Evolutionary conservation across 2,113 vertebrate genomes (phyloP).

Genomic region (Vidua macroura): DNA sequence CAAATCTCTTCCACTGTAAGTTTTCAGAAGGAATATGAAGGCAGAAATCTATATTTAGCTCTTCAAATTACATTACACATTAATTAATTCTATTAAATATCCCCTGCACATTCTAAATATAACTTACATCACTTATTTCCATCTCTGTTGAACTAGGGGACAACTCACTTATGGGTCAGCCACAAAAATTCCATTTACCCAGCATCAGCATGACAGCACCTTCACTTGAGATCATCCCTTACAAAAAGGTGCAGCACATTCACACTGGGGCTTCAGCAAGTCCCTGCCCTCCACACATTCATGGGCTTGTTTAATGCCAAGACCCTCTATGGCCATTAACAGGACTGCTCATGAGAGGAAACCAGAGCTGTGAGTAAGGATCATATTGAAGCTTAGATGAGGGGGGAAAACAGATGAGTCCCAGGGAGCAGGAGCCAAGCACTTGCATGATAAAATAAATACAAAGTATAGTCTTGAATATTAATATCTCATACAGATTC

Average conservation of each 20-base stretch:
- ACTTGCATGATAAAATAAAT: not conserved
- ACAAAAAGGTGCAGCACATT: not conserved
- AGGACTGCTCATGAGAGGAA: not conserved
- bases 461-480: not conserved
- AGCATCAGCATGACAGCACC: not conserved
- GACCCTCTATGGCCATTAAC: not conserved
- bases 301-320: not conserved
- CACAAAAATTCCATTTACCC: not conserved
- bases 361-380: not conserved
- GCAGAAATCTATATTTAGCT: not conserved
- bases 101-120: not conserved
- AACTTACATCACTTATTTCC: not conserved
- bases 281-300: not conserved
- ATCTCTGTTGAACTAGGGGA: not conserved
- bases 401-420: not conserved
- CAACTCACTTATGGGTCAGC: not conserved
- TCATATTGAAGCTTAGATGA: not conserved
- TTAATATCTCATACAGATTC: not conserved
- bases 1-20: not conserved
- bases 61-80: not conserved
- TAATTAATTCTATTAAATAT: not conserved
- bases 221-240: not conserved
- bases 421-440: not conserved
- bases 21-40: not conserved
- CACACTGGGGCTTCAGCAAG: not conserved